Conservation (phyloP, 1,140 invertebrate species). For the Drosophila ironensis region DNA sequence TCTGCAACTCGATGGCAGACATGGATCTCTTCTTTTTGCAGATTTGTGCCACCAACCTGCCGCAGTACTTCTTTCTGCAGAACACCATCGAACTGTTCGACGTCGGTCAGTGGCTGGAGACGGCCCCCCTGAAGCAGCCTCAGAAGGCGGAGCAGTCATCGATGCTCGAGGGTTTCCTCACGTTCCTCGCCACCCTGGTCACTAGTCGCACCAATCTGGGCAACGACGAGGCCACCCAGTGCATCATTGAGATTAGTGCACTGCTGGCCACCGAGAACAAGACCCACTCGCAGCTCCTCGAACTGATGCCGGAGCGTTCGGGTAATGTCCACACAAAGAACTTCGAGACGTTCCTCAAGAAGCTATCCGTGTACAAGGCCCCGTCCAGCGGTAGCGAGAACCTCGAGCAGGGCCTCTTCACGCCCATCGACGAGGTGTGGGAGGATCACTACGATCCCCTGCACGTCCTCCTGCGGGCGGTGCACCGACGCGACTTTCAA, state of each 20-base stretch:
- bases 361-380: conserved; percentile 84
- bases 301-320: conserved; percentile 96
- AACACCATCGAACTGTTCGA: conserved; percentile 95
- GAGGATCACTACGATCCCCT: conserved; percentile 96
- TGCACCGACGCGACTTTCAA: conserved; percentile 96
- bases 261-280: conserved; percentile 96
- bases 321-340: conserved; percentile 94
- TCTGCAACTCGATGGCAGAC: conserved; percentile 99
- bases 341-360: conserved; percentile 91
- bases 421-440: conserved; percentile 94
- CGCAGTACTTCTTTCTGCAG: conserved; percentile 92
- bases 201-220: conserved; percentile 95
- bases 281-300: conserved; percentile 96
- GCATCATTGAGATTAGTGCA: conserved; percentile 95
- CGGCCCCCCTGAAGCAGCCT: conserved; percentile 86
- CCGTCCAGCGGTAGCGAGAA: conserved; percentile 85
- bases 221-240: conserved; percentile 87
- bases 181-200: conserved; percentile 94
- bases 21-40: conserved; percentile 97
- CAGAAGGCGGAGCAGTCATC: conserved; percentile 91
- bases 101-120: conserved; percentile 92
- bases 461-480: conserved; percentile 93
- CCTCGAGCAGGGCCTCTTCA: conserved; percentile 97
- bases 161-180: conserved; percentile 96
- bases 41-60: conserved; percentile 94